Percentiles rank a stretch among this genome's conserved stretches.
phyloP scores from a whole-genome alignment of 2,113 vertebrate species.

The Anseranas semipalmata region DNA sequence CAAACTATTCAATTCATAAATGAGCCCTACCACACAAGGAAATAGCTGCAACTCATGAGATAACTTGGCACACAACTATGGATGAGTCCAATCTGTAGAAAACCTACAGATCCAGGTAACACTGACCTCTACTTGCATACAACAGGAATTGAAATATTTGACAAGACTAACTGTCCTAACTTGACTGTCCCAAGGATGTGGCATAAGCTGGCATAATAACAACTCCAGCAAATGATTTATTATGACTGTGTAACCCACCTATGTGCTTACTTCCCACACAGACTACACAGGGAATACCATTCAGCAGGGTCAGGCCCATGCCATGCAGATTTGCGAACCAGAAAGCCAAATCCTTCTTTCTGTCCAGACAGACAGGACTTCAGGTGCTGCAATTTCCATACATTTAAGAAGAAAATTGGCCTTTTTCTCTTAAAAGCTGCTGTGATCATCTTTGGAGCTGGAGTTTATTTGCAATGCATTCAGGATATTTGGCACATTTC shows the following conservation, averaged over 20 bases:
- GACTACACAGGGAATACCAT: rapidly evolving
- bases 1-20: background rate
- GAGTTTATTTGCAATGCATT: background rate
- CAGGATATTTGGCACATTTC: background rate
- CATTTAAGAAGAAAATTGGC: background rate
- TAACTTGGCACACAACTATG: background rate
- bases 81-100: background rate
- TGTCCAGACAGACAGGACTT: background rate
- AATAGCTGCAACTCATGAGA: background rate
- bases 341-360: background rate
- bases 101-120: background rate
- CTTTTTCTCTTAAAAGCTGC: background rate
- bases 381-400: background rate
- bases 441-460: background rate
- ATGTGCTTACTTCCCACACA: background rate
- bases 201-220: background rate
- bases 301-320: background rate
- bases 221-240: background rate
- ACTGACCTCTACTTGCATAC: background rate
- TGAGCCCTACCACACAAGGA: background rate
- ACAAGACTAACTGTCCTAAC: background rate
- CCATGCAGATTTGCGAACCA: background rate
- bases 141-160: background rate
- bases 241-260: background rate
- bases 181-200: background rate